phyloP scores from a whole-genome alignment of 2,888 invertebrate species.

The Eristalis intricaria region DNA sequence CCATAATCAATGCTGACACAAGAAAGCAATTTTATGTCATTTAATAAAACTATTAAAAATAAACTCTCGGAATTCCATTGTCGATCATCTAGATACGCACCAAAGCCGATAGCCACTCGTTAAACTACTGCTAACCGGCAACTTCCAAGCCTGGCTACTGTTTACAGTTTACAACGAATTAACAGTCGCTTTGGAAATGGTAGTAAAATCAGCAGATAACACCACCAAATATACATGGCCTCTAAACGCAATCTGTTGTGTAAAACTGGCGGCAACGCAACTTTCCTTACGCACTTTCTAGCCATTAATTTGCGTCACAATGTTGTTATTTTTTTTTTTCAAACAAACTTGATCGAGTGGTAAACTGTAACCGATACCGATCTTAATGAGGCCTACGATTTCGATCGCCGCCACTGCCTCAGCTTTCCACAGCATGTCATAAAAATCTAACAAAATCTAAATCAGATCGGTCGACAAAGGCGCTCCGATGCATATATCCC shows the following conservation, averaged over 20 bases:
- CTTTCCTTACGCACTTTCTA: not conserved
- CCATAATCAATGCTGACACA: no score
- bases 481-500: not conserved
- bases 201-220: not conserved
- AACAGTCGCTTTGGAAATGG: not conserved
- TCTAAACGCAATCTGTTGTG: not conserved
- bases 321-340: not conserved
- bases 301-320: not conserved
- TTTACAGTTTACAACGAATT: not conserved
- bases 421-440: not conserved
- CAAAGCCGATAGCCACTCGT: not conserved
- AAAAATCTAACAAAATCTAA: not conserved
- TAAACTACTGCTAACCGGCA: not conserved
- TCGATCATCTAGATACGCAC: not conserved
- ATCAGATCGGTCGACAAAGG: not conserved
- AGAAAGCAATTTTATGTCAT: not conserved
- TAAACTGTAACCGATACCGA: not conserved
- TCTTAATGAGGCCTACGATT: not conserved
- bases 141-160: not conserved
- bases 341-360: not conserved
- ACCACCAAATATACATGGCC: not conserved
- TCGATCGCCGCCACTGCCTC: not conserved
- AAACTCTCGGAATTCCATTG: not conserved
- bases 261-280: not conserved
- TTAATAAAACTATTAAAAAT: not conserved